phyloP scores from a whole-genome alignment of 2,797 vertebrate species.

The Steatocranus sp. region DNA sequence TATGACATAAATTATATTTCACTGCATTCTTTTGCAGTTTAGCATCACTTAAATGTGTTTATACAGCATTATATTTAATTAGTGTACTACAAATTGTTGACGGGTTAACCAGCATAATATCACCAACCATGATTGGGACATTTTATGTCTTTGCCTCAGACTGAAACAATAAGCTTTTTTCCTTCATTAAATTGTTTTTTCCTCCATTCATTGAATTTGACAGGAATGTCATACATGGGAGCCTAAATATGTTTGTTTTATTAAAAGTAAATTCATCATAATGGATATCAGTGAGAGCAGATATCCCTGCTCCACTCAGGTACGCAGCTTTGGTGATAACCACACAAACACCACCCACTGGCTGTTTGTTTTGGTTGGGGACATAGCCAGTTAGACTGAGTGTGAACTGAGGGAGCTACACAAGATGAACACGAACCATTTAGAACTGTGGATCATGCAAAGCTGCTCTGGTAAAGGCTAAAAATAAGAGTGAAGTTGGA shows the following conservation, averaged over 20 bases:
- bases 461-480: fast-evolving
- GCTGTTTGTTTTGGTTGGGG: background rate
- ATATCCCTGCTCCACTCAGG: background rate
- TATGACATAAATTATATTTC: background rate
- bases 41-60: background rate
- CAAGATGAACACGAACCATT: fast-evolving
- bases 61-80: background rate
- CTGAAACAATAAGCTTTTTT: background rate
- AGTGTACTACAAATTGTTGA: background rate
- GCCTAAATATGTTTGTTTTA: background rate
- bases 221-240: fast-evolving
- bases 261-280: background rate
- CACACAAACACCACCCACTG: background rate
- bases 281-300: background rate
- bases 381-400: background rate
- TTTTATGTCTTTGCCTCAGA: background rate
- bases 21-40: background rate
- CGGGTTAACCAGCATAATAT: fast-evolving
- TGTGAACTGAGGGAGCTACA: background rate
- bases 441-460: background rate
- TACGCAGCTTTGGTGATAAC: background rate
- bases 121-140: background rate
- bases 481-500: background rate
- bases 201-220: background rate
- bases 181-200: background rate